Base-by-base conservation (phyloP, 2,797 vertebrate species). In the Hipposideros larvatus region DNA sequence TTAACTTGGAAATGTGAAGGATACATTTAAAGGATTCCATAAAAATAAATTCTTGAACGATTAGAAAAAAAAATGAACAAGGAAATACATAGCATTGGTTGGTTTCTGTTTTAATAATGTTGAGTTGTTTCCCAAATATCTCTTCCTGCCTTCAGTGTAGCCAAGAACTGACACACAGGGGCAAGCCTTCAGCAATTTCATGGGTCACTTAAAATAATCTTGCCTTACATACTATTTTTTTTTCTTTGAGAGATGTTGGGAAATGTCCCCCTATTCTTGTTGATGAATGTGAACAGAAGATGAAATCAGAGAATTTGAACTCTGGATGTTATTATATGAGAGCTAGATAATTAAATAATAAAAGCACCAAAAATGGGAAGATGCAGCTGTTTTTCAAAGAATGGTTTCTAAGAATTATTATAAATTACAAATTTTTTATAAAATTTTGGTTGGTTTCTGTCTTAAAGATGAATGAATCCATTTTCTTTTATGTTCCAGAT, bases 1-100 rank as follows among this genome's bases (percentile, higher is more conserved):
- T 18, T 71, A 80, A 87, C 13, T 87, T 57, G 86, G 53, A 91
- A 74, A 37, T 74, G 18, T 53, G 26, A 77, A 37, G 37, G 75
- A 74, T 63, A 77, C 65, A 51, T 96, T 75, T 68, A 43, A 80
- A 96, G 51, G 92, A 92, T 71, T 87, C 55, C 59, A 26, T 59
- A 66, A 90, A 71, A 90, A 74, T 75, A 48, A 0, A 55, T 71
- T 90, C 8, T 70, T 46, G 7, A 90, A 70, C 71, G 3, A 8
- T 61, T 65, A 57, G 65, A 22, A 79, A 75, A 75, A 28, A 4
- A 55, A 55, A 4, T 59, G 70, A 84, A n/a, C 8, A 74, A 77
- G 14, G 18, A 78, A 57, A 70, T 46, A 19, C 18, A 57, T 26
- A 70, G 2, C 24, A 55, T 46, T 59, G 24, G 13, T 7, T 37